Evolutionary conservation across 2,797 vertebrate species (phyloP).

Genomic region (Darevskia nairensis): DNA sequence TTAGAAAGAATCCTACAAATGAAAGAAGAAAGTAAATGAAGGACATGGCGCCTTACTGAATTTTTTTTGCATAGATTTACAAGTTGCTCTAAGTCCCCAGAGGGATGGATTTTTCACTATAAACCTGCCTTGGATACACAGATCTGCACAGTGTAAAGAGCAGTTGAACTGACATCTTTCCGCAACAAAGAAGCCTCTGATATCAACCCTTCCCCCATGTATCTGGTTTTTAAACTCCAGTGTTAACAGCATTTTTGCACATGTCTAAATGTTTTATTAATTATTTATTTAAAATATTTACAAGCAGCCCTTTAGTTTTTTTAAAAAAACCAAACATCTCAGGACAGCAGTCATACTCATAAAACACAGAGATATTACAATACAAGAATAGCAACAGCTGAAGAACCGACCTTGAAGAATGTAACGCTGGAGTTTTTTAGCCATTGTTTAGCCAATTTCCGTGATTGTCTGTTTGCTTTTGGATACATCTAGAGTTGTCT

Average conservation of each 20-base stretch:
- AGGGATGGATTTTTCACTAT: constrained; percentile 69
- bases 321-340: not conserved
- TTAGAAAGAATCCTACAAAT: constrained; percentile 62
- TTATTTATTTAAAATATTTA: constrained; percentile 1
- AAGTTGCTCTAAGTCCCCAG: constrained; percentile 76
- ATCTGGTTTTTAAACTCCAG: constrained; percentile 63
- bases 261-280: not conserved
- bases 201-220: constrained; percentile 47
- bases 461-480: no score
- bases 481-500: not conserved
- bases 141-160: constrained; percentile 69
- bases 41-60: constrained; percentile 72
- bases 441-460: no score
- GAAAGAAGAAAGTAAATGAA: constrained; percentile 70
- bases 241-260: constrained; percentile 65
- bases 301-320: not conserved
- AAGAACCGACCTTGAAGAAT: no score
- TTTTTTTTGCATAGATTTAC: constrained; percentile 82
- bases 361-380: not conserved
- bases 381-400: not conserved
- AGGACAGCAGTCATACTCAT: not conserved
- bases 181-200: constrained; percentile 76
- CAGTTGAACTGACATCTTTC: constrained; percentile 70
- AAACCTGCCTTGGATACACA: constrained; percentile 74
- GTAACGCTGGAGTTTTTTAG: no score